Conservation (phyloP, 1,140 invertebrate species). For the Bombus cullumanus region DNA sequence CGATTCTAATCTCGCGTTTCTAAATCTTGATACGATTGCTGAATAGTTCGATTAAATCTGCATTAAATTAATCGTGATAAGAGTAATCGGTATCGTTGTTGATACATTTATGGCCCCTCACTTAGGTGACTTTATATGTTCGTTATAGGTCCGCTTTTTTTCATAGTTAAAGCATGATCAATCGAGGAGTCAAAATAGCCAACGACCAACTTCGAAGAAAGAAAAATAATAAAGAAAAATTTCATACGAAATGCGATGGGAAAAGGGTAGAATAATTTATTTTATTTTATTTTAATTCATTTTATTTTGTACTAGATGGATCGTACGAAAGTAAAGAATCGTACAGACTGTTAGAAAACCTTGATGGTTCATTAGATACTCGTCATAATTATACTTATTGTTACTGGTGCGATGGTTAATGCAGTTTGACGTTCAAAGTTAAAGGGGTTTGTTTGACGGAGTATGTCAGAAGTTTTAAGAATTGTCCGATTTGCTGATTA, state of each 20-base stretch:
- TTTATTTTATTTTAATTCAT: too few species aligned
- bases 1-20: background rate
- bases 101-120: background rate
- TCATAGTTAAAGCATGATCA: background rate
- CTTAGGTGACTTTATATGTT: background rate
- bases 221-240: too few species aligned
- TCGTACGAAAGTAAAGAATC: too few species aligned
- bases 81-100: background rate
- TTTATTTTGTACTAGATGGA: too few species aligned
- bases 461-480: too few species aligned
- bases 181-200: background rate
- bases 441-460: background rate
- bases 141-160: background rate
- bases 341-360: too few species aligned
- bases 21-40: background rate
- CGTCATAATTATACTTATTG: too few species aligned
- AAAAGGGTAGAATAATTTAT: too few species aligned
- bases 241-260: too few species aligned
- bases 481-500: too few species aligned
- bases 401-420: too few species aligned
- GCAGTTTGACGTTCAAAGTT: background rate
- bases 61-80: background rate
- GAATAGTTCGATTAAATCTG: background rate
- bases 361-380: too few species aligned
- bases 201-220: background rate